phyloP scores from a whole-genome alignment of 2,888 invertebrate species.

The Bombylius major region DNA sequence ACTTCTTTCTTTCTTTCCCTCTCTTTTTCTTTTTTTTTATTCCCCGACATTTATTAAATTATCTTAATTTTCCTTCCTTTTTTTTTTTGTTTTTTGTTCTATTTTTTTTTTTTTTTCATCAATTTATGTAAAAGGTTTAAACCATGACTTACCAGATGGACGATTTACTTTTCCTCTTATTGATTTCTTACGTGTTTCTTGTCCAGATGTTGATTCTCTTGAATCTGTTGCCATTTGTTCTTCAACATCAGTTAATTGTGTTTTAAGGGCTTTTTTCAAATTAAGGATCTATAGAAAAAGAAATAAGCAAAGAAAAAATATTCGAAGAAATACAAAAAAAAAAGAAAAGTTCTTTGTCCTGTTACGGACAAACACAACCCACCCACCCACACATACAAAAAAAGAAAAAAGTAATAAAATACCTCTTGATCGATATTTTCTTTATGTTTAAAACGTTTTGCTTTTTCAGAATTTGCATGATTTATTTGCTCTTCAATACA shows the following conservation, averaged over 20 bases:
- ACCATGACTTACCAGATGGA: slow-evolving; percentile 21
- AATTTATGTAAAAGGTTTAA: slow-evolving; percentile 19
- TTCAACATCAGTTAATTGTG: slow-evolving; percentile 68
- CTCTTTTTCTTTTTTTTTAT: too few species aligned
- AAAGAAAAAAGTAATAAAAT: slow-evolving; percentile 10
- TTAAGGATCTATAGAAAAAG: slow-evolving; percentile 52
- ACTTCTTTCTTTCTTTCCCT: too few species aligned
- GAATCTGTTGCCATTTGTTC: slow-evolving; percentile 70
- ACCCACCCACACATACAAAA: too few species aligned
- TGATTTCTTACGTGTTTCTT: slow-evolving; percentile 32
- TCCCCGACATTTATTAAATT: too few species aligned
- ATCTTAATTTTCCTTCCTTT: too few species aligned
- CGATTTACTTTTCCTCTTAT: slow-evolving; percentile 31
- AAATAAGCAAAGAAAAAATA: neutral
- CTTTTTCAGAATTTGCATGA: slow-evolving; percentile 76
- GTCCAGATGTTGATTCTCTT: slow-evolving; percentile 40
- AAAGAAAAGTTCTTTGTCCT: too few species aligned
- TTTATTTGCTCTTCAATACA: slow-evolving; percentile 84
- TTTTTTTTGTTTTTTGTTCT: too few species aligned
- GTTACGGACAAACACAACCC: too few species aligned
- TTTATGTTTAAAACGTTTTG: slow-evolving; percentile 63
- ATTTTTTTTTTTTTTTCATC: neutral
- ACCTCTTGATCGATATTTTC: slow-evolving; percentile 80
- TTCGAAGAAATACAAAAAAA: too few species aligned
- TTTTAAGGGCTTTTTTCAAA: slow-evolving; percentile 79